Evolutionary conservation across 2,888 invertebrate species (phyloP), one percentile per base, ranked within the genome.

Genomic region (Toxonevra muliebris): DNA sequence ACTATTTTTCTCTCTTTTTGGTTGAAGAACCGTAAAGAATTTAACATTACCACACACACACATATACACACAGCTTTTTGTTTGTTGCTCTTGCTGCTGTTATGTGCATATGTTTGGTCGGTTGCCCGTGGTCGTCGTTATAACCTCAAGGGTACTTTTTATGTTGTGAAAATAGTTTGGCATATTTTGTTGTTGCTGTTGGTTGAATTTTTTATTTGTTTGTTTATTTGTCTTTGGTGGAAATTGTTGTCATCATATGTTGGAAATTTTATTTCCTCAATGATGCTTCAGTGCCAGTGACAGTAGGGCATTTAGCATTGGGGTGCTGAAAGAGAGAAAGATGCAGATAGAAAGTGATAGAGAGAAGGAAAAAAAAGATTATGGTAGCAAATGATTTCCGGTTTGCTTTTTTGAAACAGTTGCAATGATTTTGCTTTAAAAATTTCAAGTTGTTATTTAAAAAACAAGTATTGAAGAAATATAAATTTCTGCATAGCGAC

Each of bases 61-160:
- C 1, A 20, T 20, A 40, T 17, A n/a, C 15, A n/a, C 30, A 12
- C 19, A 45, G 17, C 20, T 52, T n/a, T 52, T 50, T 54, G n/a
- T 13, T 48, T 61, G 58, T 17, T 43, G 57, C 50, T 59, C 19
- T 42, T 59, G 59, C 42, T 59, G 17, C 45, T 15, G 48, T 57
- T 64, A 43, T 40, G 53, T 20, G 41, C 20, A 1, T 57, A 30
- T 57, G 30, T 13, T 1, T 57, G 57, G n/a, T 19, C 12, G 30
- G 3, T 48, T 10, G 48, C 11, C 9, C 48, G 66, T 59, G 43
- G 20, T 68, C 62, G 64, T 65, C 69, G 68, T 69, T 70, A 61
- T 68, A 59, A 72, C 72, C 72, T 65, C 69, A 72, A 69, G 68
- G 66, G 69, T 66, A 65, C 63, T 66, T 66, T 67, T 69, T 52